Evolutionary conservation across 2,113 vertebrate species (phyloP).

Genomic region (Chloropsis hardwickii): DNA sequence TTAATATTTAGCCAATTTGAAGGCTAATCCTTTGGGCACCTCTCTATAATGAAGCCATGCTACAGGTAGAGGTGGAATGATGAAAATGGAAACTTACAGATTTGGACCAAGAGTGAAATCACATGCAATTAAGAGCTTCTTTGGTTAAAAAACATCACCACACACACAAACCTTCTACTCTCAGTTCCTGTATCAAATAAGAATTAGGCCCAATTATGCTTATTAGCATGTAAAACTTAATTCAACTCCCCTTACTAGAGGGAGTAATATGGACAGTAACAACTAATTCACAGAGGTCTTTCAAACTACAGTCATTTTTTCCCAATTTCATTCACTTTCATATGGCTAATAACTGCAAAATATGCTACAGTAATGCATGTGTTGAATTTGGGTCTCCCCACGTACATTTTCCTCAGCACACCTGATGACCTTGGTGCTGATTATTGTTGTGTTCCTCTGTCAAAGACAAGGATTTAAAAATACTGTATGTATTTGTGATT

Average conservation of each 20-base stretch:
- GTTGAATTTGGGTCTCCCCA: not conserved
- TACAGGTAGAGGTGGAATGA: not conserved
- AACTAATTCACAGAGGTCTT: not conserved
- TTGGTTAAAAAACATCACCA: not conserved
- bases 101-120: not conserved
- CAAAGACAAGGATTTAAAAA: not conserved
- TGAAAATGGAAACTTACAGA: not conserved
- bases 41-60: not conserved
- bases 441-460: not conserved
- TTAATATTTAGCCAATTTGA: not conserved
- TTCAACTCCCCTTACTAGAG: not conserved
- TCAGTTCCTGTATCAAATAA: not conserved
- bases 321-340: not conserved
- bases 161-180: accelerated
- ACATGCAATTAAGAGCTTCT: not conserved
- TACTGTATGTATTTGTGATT: not conserved
- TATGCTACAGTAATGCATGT: not conserved
- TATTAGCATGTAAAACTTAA: not conserved
- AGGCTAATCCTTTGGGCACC: not conserved
- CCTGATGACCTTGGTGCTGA: not conserved
- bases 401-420: not conserved
- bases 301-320: not conserved
- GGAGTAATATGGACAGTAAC: not conserved
- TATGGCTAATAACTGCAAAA: not conserved
- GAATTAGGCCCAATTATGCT: not conserved